phyloP scores from a whole-genome alignment of 2,888 invertebrate genomes.

The Entomobrya proxima region DNA sequence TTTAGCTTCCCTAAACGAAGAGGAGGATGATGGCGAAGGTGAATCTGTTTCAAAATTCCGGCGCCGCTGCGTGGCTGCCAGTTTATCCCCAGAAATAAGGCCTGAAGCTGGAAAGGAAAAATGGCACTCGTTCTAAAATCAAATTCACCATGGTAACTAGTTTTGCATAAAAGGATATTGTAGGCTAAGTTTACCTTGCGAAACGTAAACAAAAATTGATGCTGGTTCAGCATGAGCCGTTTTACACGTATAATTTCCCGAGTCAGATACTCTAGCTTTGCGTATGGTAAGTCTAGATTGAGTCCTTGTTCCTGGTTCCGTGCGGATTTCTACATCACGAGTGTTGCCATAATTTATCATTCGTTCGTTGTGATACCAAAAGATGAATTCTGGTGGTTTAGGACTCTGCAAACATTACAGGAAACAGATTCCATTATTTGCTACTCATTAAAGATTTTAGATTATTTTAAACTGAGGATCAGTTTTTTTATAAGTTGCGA shows the following conservation, averaged over 20 bases:
- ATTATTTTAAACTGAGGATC: too few species aligned
- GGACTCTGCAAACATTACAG: slow-evolving; percentile 76
- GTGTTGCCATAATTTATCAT: slow-evolving; percentile 78
- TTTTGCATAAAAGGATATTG: too few species aligned
- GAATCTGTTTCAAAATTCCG: slow-evolving; percentile 79
- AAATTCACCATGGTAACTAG: too few species aligned
- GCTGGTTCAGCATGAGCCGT: slow-evolving; percentile 93
- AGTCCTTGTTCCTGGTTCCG: slow-evolving; percentile 89
- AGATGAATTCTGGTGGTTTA: slow-evolving; percentile 78
- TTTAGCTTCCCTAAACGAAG: too few species aligned
- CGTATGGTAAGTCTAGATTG: slow-evolving; percentile 90
- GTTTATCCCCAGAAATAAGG: slow-evolving; percentile 86
- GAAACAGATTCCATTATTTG: neutral
- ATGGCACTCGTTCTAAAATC: neutral
- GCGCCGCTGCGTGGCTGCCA: slow-evolving; percentile 91
- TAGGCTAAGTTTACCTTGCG: slow-evolving; percentile 88
- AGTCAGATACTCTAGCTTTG: slow-evolving; percentile 88
- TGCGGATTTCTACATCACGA: slow-evolving; percentile 81
- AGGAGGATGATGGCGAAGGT: slow-evolving; percentile 22
- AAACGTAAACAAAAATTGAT: slow-evolving; percentile 91
- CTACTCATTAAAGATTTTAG: neutral
- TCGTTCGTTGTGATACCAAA: slow-evolving; percentile 79
- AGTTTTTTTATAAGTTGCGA: too few species aligned
- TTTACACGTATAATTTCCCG: slow-evolving; percentile 93
- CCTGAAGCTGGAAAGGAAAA: slow-evolving; percentile 37